A percentile compares a stretch with the other conserved stretches of the same genome.
Conservation (phyloP, 2,113 vertebrate genomes). For the Vireo altiloquus region DNA sequence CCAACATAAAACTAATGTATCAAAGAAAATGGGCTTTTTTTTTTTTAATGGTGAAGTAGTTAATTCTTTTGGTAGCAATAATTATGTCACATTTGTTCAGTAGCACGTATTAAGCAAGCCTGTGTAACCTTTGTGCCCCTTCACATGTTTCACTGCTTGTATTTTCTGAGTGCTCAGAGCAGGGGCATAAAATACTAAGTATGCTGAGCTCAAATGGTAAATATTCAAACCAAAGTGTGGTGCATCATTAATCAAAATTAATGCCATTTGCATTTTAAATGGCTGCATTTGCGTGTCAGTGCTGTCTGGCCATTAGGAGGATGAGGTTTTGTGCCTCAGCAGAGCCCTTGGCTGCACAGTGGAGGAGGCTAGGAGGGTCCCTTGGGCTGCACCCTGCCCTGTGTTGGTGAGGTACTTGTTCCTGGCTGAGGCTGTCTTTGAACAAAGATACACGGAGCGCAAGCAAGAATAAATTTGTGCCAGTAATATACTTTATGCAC, state of each 20-base stretch:
- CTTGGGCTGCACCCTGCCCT: background rate
- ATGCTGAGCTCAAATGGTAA: background rate
- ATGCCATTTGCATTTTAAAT: background rate
- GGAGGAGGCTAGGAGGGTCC: background rate
- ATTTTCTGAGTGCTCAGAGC: background rate
- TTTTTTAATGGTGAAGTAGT: background rate
- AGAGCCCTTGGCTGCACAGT: rapidly evolving
- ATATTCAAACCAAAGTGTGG: background rate
- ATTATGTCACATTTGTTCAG: slow-evolving; percentile 4
- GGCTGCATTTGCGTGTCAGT: background rate
- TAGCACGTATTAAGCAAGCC: background rate
- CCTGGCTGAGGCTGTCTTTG: background rate
- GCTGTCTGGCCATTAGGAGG: background rate
- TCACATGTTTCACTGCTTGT: background rate
- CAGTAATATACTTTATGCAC: background rate
- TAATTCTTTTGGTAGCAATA: background rate
- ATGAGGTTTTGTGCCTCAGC: background rate
- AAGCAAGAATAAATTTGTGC: background rate
- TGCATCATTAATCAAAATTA: slow-evolving; percentile 19
- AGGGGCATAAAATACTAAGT: background rate
- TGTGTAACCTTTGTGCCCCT: background rate
- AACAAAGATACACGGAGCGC: background rate
- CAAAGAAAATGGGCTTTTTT: background rate
- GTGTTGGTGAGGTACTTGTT: background rate
- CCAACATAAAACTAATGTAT: background rate